Percentiles rank a stretch among this genome's conserved stretches.
Evolutionary conservation across 2,113 vertebrate genomes (phyloP).

Genomic region (Cinclus mexicanus): DNA sequence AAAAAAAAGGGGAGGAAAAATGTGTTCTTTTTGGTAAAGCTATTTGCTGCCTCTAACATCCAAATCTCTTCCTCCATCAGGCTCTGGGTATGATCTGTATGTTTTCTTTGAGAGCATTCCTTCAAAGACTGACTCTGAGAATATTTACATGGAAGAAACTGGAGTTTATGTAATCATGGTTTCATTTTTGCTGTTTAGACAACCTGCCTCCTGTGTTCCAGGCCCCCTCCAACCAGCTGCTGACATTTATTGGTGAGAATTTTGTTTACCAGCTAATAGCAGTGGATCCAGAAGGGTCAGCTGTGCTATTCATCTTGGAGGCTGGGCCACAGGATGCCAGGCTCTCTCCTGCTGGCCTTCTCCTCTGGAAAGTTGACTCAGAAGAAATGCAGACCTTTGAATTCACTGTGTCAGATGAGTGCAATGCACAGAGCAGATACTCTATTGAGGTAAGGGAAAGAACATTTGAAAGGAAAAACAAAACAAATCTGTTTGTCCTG

Average conservation of each 20-base stretch:
- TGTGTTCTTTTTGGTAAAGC: background rate
- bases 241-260: conserved; percentile 80
- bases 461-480: background rate
- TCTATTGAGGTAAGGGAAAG: conserved; percentile 72
- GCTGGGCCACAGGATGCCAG: conserved; percentile 70
- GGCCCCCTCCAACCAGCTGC: conserved; percentile 63
- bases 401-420: conserved; percentile 78
- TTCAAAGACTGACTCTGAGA: background rate
- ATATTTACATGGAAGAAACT: background rate
- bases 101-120: background rate
- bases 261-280: conserved; percentile 83
- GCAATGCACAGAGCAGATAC: conserved; percentile 75
- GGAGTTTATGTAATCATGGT: conserved; percentile 23
- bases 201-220: conserved; percentile 80
- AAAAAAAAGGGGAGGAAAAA: background rate
- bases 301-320: conserved; percentile 79
- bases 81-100: background rate
- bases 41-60: background rate
- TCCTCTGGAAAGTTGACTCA: conserved; percentile 79
- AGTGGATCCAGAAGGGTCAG: conserved; percentile 80
- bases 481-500: conserved; percentile 30
- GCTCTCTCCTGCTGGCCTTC: conserved; percentile 78
- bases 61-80: background rate
- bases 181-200: conserved; percentile 62
- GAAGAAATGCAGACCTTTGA: conserved; percentile 55